Conservation (phyloP, 1,140 invertebrate species). For the Epicauta chinensis region DNA sequence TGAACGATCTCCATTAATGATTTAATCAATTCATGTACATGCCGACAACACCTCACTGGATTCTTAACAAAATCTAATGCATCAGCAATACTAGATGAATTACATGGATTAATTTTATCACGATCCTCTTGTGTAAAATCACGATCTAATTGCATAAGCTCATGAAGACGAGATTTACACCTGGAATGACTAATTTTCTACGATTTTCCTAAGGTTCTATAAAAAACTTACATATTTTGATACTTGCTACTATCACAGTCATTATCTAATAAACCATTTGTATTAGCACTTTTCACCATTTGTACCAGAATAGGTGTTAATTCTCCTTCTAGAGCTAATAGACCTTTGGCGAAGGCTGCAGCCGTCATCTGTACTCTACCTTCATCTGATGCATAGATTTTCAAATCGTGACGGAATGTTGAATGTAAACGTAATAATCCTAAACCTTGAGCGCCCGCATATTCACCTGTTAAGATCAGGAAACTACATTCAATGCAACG, state of each 20-base stretch:
- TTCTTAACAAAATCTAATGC: constrained; percentile 95
- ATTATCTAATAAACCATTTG: constrained; percentile 95
- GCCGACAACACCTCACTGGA: constrained; percentile 88
- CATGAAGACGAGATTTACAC: constrained; percentile 91
- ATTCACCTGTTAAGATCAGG: constrained; percentile 76
- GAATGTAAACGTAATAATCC: constrained; percentile 92
- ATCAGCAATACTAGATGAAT: constrained; percentile 77
- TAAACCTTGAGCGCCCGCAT: constrained; percentile 82
- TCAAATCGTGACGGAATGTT: constrained; percentile 97
- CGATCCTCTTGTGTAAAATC: constrained; percentile 85
- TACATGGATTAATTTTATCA: constrained; percentile 82
- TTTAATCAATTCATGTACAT: constrained; percentile 80
- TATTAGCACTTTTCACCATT: constrained; percentile 99
- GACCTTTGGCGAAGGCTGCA: constrained; percentile 96
- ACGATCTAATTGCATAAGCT: constrained; percentile 84
- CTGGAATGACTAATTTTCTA: constrained; percentile 46
- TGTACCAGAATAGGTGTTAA: constrained; percentile 98
- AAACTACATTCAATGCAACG: too few species aligned
- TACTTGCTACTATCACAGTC: constrained; percentile 95
- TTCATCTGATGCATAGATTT: constrained; percentile 99
- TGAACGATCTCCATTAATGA: constrained; percentile 80
- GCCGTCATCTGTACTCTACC: constrained; percentile 99
- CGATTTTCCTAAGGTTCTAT: neutral
- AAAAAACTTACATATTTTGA: constrained; percentile 78
- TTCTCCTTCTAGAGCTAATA: constrained; percentile 96